phyloP scores from a whole-genome alignment of 2,797 vertebrate genomes.

The Catharus ustulatus region DNA sequence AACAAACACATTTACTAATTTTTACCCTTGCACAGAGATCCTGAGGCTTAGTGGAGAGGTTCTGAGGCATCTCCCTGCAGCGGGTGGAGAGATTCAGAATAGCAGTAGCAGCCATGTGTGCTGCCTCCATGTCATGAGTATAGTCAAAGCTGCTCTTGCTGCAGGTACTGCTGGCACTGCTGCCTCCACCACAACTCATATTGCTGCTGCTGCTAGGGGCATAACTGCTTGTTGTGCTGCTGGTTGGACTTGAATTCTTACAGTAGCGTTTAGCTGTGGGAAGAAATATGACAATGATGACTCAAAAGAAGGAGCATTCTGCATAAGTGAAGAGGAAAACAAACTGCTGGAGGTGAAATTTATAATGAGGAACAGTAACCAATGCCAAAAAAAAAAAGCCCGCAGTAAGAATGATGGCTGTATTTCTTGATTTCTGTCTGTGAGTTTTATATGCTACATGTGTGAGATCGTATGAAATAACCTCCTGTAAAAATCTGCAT shows the following conservation, averaged over 20 bases:
- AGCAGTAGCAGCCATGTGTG: slow-evolving; percentile 97
- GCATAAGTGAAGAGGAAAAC: slow-evolving; percentile 59
- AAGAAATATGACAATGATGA: slow-evolving; percentile 74
- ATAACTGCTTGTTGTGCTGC: slow-evolving; percentile 98
- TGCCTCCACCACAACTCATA: slow-evolving; percentile 92
- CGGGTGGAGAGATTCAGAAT: slow-evolving; percentile 98
- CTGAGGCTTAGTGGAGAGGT: slow-evolving; percentile 91
- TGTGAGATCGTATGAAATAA: slow-evolving; percentile 19
- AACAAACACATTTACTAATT: slow-evolving; percentile 54
- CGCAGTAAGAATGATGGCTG: slow-evolving; percentile 38
- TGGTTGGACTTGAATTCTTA: slow-evolving; percentile 96
- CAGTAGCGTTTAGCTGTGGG: slow-evolving; percentile 94
- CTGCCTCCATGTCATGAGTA: slow-evolving; percentile 96
- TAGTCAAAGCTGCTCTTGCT: slow-evolving; percentile 99
- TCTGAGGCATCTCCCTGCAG: slow-evolving; percentile 96
- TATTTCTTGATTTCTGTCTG: slow-evolving; percentile 57
- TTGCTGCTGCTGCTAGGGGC: slow-evolving; percentile 97
- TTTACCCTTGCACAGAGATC: slow-evolving; percentile 94
- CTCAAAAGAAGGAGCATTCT: slow-evolving; percentile 60
- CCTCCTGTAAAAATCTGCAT: slow-evolving; percentile 9
- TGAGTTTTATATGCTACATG: slow-evolving; percentile 1
- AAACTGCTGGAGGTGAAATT: slow-evolving; percentile 60
- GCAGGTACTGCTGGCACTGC: slow-evolving; percentile 99
- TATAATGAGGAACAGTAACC: slow-evolving; percentile 51
- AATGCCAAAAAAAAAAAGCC: slow-evolving; percentile 14